Percentiles rank a stretch among this genome's conserved stretches.
Conservation (phyloP, 2,888 invertebrate genomes). For the Mechanitis messenoides region DNA sequence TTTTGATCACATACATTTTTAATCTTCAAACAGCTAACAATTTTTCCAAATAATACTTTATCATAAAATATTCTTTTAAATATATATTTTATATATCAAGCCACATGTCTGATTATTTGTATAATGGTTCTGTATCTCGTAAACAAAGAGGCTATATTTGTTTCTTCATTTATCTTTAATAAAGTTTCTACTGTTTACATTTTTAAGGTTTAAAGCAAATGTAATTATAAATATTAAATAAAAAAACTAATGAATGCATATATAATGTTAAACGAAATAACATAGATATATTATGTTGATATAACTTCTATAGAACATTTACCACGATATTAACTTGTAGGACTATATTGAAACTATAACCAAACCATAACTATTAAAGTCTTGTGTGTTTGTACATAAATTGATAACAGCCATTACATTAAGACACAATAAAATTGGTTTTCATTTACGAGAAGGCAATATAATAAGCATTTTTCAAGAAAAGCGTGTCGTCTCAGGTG, state of each 20-base stretch:
- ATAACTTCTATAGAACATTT: neutral
- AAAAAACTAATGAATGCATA: too few species aligned
- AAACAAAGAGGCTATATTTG: too few species aligned
- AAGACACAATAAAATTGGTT: slow-evolving; percentile 38
- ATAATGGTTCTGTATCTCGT: slow-evolving; percentile 1
- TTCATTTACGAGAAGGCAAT: slow-evolving; percentile 62
- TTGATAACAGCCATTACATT: slow-evolving; percentile 29
- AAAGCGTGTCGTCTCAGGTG: slow-evolving; percentile 64
- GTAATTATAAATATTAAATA: too few species aligned
- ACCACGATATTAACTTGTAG: neutral
- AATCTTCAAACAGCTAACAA: slow-evolving; percentile 47
- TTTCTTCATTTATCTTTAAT: too few species aligned
- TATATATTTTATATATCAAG: too few species aligned
- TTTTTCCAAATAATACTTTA: slow-evolving; percentile 38
- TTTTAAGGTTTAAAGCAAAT: too few species aligned
- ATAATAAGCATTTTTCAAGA: slow-evolving; percentile 66
- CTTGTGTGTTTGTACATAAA: slow-evolving; percentile 17
- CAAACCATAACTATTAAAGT: slow-evolving; percentile 1
- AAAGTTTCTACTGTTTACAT: too few species aligned
- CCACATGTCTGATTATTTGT: too few species aligned
- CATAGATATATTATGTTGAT: too few species aligned
- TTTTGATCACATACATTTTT: slow-evolving; percentile 56
- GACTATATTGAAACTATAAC: neutral
- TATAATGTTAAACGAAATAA: too few species aligned
- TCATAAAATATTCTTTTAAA: too few species aligned